Conservation (phyloP, 2,888 invertebrate genomes). For the Cryptocheilus praepositus region DNA sequence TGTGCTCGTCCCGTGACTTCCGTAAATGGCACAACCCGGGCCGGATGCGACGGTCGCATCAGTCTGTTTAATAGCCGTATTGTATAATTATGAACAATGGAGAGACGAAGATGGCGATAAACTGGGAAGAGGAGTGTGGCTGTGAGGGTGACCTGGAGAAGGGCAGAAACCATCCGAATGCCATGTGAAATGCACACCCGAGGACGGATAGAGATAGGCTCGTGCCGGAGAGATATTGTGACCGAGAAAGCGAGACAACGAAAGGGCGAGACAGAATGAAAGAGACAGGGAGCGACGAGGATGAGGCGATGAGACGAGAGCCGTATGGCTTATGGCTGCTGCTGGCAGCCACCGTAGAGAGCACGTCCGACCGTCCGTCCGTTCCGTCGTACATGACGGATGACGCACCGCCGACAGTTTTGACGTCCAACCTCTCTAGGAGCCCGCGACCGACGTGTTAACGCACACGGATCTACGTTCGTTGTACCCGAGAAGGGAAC, state of each 20-base stretch:
- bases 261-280: conserved; percentile 15
- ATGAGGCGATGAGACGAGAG: conserved; percentile 40
- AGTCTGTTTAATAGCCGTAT: conserved; percentile 75
- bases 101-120: conserved; percentile 46
- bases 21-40: conserved; percentile 67
- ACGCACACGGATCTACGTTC: conserved; percentile 28
- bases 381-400: conserved; percentile 69
- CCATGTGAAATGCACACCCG: conserved; percentile 56
- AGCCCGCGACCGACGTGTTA: conserved; percentile 42
- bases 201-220: conserved; percentile 30
- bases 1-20: conserved; percentile 62
- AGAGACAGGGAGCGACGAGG: conserved; percentile 38
- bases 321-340: conserved; percentile 59
- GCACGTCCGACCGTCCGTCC: conserved; percentile 57
- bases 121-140: conserved; percentile 19
- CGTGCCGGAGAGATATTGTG: conserved; percentile 23
- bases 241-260: conserved; percentile 21
- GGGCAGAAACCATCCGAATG: conserved; percentile 57
- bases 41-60: conserved; percentile 73
- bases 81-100: conserved; percentile 75
- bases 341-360: conserved; percentile 57
- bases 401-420: conserved; percentile 67
- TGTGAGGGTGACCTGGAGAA: conserved; percentile 35
- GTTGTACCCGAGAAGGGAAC: conserved; percentile 4
- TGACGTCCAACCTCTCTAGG: conserved; percentile 61